Conservation (phyloP, 2,113 vertebrate genomes). For the Sakesphorus luctuosus region DNA sequence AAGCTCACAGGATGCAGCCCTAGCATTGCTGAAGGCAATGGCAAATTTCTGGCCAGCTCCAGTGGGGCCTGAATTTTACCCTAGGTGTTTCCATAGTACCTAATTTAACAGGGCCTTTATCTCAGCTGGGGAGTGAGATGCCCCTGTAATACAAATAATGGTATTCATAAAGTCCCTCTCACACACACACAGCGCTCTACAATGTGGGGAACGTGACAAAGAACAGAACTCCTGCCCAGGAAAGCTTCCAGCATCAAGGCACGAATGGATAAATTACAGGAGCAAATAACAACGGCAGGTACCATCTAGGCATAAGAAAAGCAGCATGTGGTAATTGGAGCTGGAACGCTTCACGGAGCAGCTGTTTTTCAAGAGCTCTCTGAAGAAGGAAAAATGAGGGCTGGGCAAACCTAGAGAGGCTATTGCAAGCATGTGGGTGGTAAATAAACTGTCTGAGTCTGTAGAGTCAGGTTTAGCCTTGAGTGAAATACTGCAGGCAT, state of each 20-base stretch:
- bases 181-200: accelerated
- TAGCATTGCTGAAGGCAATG: not conserved
- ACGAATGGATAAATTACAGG: constrained; percentile 29
- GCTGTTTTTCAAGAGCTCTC: constrained; percentile 56
- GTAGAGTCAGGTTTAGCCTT: constrained; percentile 26
- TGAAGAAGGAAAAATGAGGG: not conserved
- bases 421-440: constrained; percentile 48
- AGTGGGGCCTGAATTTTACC: not conserved
- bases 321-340: constrained; percentile 44
- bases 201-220: not conserved
- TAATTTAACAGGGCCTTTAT: constrained; percentile 3
- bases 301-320: constrained; percentile 16
- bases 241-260: constrained; percentile 41
- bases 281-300: constrained; percentile 39
- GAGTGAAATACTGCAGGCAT: constrained; percentile 44
- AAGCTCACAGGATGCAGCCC: not conserved
- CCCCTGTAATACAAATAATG: constrained; percentile 12
- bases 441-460: constrained; percentile 64
- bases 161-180: constrained; percentile 10
- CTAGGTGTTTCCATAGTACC: not conserved
- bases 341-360: constrained; percentile 25
- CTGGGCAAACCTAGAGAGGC: constrained; percentile 27
- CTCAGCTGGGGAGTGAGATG: not conserved
- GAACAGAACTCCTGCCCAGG: constrained; percentile 41
- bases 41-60: not conserved